Evolutionary conservation across 2,888 invertebrate species (phyloP), one percentile per base, ranked within the genome.

Genomic region (Spatulosminthurus flaviceps): DNA sequence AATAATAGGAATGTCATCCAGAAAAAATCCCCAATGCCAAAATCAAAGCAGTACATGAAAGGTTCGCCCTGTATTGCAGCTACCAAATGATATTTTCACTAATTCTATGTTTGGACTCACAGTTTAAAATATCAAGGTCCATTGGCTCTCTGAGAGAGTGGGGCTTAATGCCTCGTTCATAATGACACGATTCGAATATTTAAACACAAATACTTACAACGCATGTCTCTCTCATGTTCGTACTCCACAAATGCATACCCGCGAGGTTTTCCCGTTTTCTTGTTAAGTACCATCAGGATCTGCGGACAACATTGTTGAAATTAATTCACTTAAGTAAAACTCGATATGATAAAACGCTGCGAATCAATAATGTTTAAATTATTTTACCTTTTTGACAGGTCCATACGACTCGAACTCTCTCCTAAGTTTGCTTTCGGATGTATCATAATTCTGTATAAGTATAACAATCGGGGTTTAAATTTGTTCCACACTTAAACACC

Each of bases 201-300:
- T 72, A 19, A 51, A 19, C 4, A 51, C 61, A 64, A 64, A 69
- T 90, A 96, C 97, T 95, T 91, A 97, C 97, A 96, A 90, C 98
- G 98, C 99, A 99, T 99, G 89, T 99, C 99, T 82, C 97, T 90
- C 89, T 98, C 98, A 89, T 98, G 97, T 88, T 98, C 98, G 89
- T 97, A 99, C 89, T 99, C 99, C 87, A 99, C 97, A 91, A 99
- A 99, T 69, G 98, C 98, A 90, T 98, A 99, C 82, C 99, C 99
- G 85, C 98, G 92, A 13, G 98, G 98, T 89, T 98, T 99, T 86
- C 93, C 94, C 87, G 92, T 93, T 83, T 93, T 91, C 84, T 92
- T 93, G 89, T 95, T 95, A 87, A 93, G 94, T 83, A 95, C 93
- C 88, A 98, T 91, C 84, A 93, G 92, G 87, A 98, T 97, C 95